Conservation (phyloP, 2,888 invertebrate species). For the Lomographa bimaculata region DNA sequence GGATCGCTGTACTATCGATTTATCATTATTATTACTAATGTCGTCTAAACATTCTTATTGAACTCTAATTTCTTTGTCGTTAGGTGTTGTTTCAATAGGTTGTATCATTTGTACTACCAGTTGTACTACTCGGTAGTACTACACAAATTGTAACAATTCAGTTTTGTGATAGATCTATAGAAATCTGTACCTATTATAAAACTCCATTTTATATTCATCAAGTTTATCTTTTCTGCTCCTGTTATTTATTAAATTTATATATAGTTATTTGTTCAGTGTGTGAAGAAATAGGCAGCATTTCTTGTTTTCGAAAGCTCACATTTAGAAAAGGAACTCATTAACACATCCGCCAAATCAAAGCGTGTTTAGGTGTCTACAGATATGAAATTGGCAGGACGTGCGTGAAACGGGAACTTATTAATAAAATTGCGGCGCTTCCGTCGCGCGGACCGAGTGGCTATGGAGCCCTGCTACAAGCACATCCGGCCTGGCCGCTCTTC, state of each 20-base stretch:
- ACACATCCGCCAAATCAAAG: constrained; percentile 32
- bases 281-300: constrained; percentile 11
- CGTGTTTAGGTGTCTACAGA: constrained; percentile 33
- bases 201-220: too few relatives aligned
- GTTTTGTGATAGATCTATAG: too few relatives aligned
- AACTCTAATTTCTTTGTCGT: constrained; percentile 9
- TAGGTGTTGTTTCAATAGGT: constrained; percentile 1
- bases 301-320: constrained; percentile 16
- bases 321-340: constrained; percentile 31
- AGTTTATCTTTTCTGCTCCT: too few relatives aligned
- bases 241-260: too few relatives aligned
- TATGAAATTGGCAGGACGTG: constrained; percentile 69
- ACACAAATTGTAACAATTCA: too few relatives aligned
- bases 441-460: constrained; percentile 51
- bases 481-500: constrained; percentile 73
- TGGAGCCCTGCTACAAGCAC: constrained; percentile 30
- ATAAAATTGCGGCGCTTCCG: constrained; percentile 77
- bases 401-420: constrained; percentile 78
- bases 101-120: too few relatives aligned
- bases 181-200: too few relatives aligned
- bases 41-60: constrained; percentile 9
- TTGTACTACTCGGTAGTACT: too few relatives aligned
- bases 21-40: constrained; percentile 8
- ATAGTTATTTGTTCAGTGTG: not conserved
- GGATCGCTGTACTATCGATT: constrained; percentile 20